Percentiles rank a stretch among this genome's conserved stretches.
Evolutionary conservation across 2,113 vertebrate genomes (phyloP).

Genomic region (Miniopterus natalensis): DNA sequence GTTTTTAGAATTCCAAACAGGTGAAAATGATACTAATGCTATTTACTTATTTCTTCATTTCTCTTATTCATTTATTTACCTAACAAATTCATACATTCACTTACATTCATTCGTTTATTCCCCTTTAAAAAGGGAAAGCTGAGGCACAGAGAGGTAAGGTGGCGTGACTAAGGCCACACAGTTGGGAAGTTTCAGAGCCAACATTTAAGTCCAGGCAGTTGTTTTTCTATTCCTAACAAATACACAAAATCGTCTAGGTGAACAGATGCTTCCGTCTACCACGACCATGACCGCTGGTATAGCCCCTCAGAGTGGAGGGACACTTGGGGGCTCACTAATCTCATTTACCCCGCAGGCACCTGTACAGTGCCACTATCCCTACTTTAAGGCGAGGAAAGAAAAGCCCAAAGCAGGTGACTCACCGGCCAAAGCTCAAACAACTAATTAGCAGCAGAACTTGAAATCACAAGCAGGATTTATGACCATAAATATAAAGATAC

Average conservation of each 20-base stretch:
- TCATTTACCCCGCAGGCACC: background rate
- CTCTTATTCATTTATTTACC: too few species aligned
- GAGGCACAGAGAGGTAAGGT: background rate
- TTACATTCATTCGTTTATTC: background rate
- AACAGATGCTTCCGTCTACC: background rate
- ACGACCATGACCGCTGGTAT: background rate
- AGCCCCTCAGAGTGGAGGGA: background rate
- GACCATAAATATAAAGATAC: background rate
- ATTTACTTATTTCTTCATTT: background rate
- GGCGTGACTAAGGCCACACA: background rate
- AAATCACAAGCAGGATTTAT: background rate
- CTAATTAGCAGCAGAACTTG: background rate
- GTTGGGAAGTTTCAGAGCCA: background rate
- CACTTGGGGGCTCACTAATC: background rate
- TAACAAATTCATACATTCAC: too few species aligned
- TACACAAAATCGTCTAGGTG: background rate
- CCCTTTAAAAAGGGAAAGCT: background rate
- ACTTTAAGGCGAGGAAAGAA: background rate
- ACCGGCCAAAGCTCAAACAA: background rate
- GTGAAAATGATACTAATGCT: background rate
- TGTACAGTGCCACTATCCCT: background rate
- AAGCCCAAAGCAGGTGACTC: background rate
- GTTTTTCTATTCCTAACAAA: background rate
- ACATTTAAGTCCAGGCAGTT: background rate
- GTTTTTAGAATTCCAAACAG: conserved; percentile 44